Conservation (phyloP, 2,797 vertebrate genomes). For the Psittacula echo region DNA sequence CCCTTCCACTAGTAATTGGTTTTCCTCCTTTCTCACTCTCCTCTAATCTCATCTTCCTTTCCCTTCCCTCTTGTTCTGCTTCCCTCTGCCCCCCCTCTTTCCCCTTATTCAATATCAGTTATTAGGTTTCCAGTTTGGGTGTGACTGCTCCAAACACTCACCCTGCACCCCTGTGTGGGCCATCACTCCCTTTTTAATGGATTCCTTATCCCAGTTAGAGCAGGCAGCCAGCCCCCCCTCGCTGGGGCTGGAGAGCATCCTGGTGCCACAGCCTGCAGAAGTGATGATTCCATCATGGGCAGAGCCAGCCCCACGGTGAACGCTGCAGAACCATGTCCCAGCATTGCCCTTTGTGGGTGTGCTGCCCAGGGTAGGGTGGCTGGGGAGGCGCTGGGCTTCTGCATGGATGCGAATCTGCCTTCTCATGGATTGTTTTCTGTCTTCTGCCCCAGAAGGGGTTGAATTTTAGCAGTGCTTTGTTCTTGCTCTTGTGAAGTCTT, state of each 20-base stretch:
- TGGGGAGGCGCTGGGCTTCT: not conserved
- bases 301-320: not conserved
- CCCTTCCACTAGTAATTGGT: not conserved
- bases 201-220: not conserved
- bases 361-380: not conserved
- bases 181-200: accelerated
- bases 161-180: not conserved
- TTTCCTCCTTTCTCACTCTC: not conserved
- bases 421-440: not conserved
- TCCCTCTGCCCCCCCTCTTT: not conserved
- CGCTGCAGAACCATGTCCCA: not conserved
- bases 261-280: not conserved
- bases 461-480: not conserved
- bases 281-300: not conserved
- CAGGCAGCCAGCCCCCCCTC: not conserved
- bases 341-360: accelerated
- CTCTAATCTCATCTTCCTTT: not conserved
- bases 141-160: not conserved
- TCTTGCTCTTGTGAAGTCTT: not conserved
- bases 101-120: not conserved
- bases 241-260: not conserved
- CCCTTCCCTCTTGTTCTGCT: not conserved
- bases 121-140: not conserved
- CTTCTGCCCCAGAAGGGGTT: not conserved
- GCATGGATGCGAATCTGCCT: not conserved